phyloP scores from a whole-genome alignment of 2,888 invertebrate genomes.

The Epirrita christyi region DNA sequence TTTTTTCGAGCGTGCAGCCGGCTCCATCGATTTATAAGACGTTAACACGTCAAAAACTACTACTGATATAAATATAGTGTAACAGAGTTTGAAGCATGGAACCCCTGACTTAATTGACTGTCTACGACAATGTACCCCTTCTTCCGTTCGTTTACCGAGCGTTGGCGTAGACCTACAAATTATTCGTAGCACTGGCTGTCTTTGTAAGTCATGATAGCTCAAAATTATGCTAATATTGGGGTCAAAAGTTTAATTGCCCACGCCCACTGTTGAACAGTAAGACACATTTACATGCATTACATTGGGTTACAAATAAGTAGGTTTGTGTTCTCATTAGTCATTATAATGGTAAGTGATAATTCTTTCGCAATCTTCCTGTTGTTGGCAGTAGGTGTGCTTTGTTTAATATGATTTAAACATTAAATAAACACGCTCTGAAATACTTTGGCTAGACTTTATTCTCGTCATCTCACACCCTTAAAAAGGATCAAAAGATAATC shows the following conservation, averaged over 20 bases:
- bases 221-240: slow-evolving; percentile 55
- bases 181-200: too few species aligned
- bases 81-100: too few species aligned
- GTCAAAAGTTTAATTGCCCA: slow-evolving; percentile 64
- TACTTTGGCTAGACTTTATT: too few species aligned
- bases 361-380: slow-evolving; percentile 17
- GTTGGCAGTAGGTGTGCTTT: not conserved
- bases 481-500: too few species aligned
- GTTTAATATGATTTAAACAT: not conserved
- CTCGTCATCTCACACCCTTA: too few species aligned
- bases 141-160: too few species aligned
- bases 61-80: not conserved
- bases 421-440: not conserved
- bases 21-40: too few species aligned
- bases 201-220: not conserved
- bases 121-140: too few species aligned
- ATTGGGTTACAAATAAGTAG: slow-evolving; percentile 10
- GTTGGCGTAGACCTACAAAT: too few species aligned
- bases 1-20: too few species aligned
- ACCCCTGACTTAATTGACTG: too few species aligned
- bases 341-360: slow-evolving; percentile 14
- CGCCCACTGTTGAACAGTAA: slow-evolving; percentile 47
- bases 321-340: slow-evolving; percentile 20
- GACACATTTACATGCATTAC: slow-evolving; percentile 27
- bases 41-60: too few species aligned